Percentiles rank a stretch among this genome's conserved stretches.
phyloP scores from a whole-genome alignment of 2,888 invertebrate species.

The Netelia virgata region DNA sequence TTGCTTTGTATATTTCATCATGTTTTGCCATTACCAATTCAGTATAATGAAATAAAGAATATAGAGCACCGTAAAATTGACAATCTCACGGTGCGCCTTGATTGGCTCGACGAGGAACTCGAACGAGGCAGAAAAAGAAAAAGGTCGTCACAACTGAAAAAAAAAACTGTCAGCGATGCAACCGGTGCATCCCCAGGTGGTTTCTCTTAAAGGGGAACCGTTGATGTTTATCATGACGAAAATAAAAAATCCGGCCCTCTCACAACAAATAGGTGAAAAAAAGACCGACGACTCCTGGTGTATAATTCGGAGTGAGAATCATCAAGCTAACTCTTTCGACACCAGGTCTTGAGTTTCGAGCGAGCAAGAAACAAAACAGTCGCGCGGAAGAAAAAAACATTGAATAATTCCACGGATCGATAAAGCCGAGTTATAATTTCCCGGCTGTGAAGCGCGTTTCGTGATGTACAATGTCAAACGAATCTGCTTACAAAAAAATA shows the following conservation, averaged over 20 bases:
- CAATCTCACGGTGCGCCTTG: constrained; percentile 41
- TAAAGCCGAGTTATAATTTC: constrained; percentile 20
- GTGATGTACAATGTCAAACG: constrained; percentile 5
- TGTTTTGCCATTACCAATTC: constrained; percentile 62
- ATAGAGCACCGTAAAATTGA: constrained; percentile 51
- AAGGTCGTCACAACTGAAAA: constrained; percentile 29
- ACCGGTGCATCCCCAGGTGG: constrained; percentile 16
- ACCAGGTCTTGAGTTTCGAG: constrained; percentile 1
- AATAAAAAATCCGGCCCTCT: constrained; percentile 2
- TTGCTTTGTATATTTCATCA: constrained; percentile 65
- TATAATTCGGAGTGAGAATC: neutral
- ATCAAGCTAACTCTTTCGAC: neutral
- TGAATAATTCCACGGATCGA: constrained; percentile 21
- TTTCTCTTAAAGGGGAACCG: constrained; percentile 11
- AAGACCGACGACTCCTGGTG: neutral
- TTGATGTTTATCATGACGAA: constrained; percentile 11
- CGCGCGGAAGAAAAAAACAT: neutral
- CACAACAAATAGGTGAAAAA: constrained; percentile 1
- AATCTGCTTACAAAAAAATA: constrained; percentile 29
- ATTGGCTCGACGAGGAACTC: constrained; percentile 41
- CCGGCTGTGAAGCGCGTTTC: neutral
- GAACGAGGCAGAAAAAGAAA: constrained; percentile 14
- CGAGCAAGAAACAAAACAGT: neutral
- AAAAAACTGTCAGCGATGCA: constrained; percentile 39
- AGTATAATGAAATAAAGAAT: constrained; percentile 61